Evolutionary conservation across 2,113 vertebrate genomes (phyloP).

Genomic region (Eretmochelys imbricata): DNA sequence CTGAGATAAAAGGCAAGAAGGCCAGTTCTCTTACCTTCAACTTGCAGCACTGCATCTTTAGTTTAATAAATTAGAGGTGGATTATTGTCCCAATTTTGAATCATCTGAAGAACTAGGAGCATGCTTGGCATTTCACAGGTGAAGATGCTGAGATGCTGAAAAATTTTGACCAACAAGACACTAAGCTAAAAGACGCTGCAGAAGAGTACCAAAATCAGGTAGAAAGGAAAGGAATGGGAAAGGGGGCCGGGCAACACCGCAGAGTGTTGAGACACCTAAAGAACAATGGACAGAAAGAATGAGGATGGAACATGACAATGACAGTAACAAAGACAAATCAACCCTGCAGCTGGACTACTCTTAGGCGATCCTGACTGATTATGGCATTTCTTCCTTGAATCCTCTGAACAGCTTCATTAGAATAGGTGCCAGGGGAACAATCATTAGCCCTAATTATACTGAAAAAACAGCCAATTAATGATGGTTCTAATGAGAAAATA

Average conservation of each 20-base stretch:
- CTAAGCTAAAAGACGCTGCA: not conserved
- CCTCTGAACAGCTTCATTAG: not conserved
- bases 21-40: not conserved
- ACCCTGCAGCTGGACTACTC: not conserved
- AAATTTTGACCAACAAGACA: accelerated
- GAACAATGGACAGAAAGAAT: accelerated
- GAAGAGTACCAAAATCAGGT: not conserved
- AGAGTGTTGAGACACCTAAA: not conserved
- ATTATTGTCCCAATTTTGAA: not conserved
- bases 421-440: not conserved
- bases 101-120: not conserved
- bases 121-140: not conserved
- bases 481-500: not conserved
- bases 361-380: not conserved
- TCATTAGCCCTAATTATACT: not conserved
- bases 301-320: not conserved
- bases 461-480: not conserved
- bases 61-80: accelerated
- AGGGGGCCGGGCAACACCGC: not conserved
- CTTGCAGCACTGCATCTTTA: not conserved
- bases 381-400: not conserved
- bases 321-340: not conserved
- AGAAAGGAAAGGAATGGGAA: not conserved
- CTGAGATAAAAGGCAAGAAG: not conserved
- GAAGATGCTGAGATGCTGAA: not conserved